Percentiles rank a stretch among this genome's conserved stretches.
Evolutionary conservation across 2,888 invertebrate species (phyloP).

Genomic region (Spisula solida): DNA sequence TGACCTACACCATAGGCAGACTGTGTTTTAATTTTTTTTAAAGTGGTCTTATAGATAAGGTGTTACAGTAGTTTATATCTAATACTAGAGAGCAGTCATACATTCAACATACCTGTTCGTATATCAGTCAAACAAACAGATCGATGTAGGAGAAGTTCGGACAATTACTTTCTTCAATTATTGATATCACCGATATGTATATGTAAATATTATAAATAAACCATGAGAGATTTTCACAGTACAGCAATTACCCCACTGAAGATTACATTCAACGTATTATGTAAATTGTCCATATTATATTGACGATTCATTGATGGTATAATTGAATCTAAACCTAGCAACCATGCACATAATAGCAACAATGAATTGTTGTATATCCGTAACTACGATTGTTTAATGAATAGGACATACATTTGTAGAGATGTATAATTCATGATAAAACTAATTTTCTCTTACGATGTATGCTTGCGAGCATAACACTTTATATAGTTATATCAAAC

Average conservation of each 20-base stretch:
- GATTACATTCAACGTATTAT: not conserved
- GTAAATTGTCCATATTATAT: not conserved
- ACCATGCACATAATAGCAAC: slow-evolving; percentile 20
- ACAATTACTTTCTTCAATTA: not conserved
- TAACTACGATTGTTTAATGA: not conserved
- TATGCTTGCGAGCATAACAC: no score
- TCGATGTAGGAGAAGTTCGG: not conserved
- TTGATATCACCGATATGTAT: not conserved
- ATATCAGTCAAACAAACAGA: no score
- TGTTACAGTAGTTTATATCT: no score
- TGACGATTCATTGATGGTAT: no score
- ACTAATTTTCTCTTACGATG: no score
- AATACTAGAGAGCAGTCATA: no score
- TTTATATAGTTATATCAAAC: no score
- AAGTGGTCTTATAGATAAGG: no score
- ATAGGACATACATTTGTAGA: not conserved
- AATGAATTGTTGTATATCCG: not conserved
- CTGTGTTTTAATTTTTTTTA: no score
- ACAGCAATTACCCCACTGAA: not conserved
- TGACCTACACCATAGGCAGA: no score
- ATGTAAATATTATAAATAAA: not conserved
- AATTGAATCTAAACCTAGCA: not conserved
- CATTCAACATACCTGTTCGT: no score
- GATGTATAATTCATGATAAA: no score
- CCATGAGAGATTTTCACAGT: not conserved